These are phyloP conservation scores for Intoshia linei DNA, from an alignment of 1,140 invertebrate genomes.

Conservation along the genomic window DNA sequence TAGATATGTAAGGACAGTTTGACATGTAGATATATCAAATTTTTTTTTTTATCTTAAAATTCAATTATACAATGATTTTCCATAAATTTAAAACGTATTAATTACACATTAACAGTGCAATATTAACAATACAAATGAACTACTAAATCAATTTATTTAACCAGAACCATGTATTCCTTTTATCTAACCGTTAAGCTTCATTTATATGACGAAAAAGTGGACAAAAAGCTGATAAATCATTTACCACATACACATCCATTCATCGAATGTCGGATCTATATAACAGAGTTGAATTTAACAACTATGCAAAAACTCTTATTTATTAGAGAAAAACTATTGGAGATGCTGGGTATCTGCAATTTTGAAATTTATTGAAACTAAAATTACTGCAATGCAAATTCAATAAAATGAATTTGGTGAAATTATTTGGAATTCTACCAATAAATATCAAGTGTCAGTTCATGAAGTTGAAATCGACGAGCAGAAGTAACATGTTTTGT, in stretches of 20 bases:
- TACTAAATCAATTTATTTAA: too few species aligned
- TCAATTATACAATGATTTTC: too few species aligned
- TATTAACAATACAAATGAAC: too few species aligned
- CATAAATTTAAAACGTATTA: too few species aligned
- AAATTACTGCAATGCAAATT: slow-evolving; percentile 53
- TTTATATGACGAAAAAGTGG: too few species aligned
- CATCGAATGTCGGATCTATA: slow-evolving; percentile 65
- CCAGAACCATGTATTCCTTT: too few species aligned
- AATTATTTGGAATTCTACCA: slow-evolving; percentile 94
- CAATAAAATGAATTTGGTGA: slow-evolving; percentile 64
- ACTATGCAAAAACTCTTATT: slow-evolving; percentile 56
- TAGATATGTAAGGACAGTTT: too few species aligned
- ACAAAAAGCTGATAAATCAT: slow-evolving; percentile 40
- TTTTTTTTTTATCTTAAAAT: too few species aligned
- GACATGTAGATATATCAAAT: too few species aligned
- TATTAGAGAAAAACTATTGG: slow-evolving; percentile 44
- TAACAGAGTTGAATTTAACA: slow-evolving; percentile 82
- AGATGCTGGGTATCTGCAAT: slow-evolving; percentile 65
- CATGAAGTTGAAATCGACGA: too few species aligned
- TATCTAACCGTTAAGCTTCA: too few species aligned
- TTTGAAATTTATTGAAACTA: slow-evolving; percentile 75
- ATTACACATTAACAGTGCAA: too few species aligned
- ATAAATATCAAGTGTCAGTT: slow-evolving; percentile 51
- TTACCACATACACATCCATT: slow-evolving; percentile 59
- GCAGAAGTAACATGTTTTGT: slow-evolving; percentile 59